These are phyloP conservation scores for Tapera naevia DNA, from an alignment of 2,797 vertebrate species.

Conservation along the genomic window DNA sequence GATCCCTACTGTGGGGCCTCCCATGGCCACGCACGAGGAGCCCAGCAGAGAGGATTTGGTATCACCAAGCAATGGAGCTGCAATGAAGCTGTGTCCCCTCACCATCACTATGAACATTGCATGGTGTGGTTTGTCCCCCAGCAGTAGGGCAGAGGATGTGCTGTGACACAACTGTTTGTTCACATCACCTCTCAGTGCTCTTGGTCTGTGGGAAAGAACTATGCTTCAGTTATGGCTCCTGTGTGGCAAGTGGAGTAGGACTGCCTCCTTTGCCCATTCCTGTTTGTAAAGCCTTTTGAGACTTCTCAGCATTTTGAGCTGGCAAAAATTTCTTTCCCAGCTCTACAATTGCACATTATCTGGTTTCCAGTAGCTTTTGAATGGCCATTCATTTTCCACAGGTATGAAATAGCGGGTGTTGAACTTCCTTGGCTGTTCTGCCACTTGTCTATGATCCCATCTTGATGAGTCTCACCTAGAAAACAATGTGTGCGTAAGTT, in stretches of 20 bases:
- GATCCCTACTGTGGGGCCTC: background rate
- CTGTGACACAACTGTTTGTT: background rate
- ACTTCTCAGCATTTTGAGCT: accelerated
- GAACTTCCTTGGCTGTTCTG: conserved; percentile 27
- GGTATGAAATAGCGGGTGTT: background rate
- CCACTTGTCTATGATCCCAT: conserved; percentile 47
- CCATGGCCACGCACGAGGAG: accelerated
- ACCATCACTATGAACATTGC: accelerated
- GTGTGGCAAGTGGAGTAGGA: accelerated
- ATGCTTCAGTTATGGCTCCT: accelerated
- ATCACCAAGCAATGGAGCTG: background rate
- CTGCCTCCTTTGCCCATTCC: background rate
- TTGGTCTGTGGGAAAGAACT: too few species aligned
- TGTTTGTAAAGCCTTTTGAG: background rate
- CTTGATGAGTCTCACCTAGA: conserved; percentile 64
- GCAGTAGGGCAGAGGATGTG: background rate
- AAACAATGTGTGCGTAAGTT: conserved; percentile 67
- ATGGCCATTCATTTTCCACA: background rate
- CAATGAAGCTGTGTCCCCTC: background rate
- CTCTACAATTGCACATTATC: background rate
- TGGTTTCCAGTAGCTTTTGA: background rate
- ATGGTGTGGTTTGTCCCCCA: background rate
- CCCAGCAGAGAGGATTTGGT: background rate
- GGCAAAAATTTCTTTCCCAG: background rate
- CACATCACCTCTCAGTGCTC: background rate